phyloP scores from a whole-genome alignment of 1,140 invertebrate genomes.

The Cheumatopsyche charites region DNA sequence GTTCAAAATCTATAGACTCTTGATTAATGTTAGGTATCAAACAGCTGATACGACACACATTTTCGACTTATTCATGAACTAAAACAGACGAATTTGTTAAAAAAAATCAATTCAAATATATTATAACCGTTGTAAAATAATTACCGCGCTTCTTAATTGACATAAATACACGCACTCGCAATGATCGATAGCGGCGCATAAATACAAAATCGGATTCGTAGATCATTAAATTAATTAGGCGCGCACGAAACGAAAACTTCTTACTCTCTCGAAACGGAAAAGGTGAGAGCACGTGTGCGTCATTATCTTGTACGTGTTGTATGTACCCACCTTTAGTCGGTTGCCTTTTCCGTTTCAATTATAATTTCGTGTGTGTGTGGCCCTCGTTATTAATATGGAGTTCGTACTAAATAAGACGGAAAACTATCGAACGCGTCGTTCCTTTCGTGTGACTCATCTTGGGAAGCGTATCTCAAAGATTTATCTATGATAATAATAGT shows the following conservation, averaged over 20 bases:
- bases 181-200: background rate
- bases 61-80: too few species aligned
- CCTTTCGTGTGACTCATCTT: too few species aligned
- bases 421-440: too few species aligned
- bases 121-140: too few species aligned
- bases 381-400: background rate
- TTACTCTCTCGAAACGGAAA: background rate
- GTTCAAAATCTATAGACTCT: too few species aligned
- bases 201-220: background rate
- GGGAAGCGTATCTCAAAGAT: too few species aligned
- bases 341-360: background rate
- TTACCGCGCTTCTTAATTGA: background rate
- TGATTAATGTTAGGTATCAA: too few species aligned
- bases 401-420: background rate
- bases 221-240: constrained; percentile 7
- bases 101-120: too few species aligned
- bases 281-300: constrained; percentile 5
- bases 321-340: too few species aligned
- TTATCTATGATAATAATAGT: too few species aligned
- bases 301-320: constrained; percentile 16
- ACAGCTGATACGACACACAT: too few species aligned
- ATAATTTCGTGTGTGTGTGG: background rate
- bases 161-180: background rate
- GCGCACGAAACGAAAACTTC: background rate
- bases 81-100: too few species aligned